Base-by-base conservation (phyloP, 30 jellyfish, hydroid and myxozoan genomes). In the Clytia hemisphaerica region DNA sequence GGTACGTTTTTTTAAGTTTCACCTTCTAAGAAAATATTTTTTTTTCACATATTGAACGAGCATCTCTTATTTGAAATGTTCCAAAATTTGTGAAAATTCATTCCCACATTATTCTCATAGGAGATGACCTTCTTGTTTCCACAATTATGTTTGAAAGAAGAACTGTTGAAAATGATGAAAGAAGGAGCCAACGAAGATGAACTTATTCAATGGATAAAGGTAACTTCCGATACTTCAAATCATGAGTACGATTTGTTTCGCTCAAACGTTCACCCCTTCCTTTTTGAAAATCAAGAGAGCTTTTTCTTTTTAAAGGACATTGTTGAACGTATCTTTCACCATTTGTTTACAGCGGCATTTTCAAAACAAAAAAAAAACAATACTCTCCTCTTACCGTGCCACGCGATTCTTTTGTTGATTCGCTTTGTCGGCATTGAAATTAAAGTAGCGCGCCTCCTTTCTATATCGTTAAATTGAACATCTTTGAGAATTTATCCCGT, bases 191-290 rank as follows among this genome's bases (percentile, higher is more conserved):
- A 69, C 42, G 68, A 48, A 15, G 63, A 58, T n/a, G 49, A 54
- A 14, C 34, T 85, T 51, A 46, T 67, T 22, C 38, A 45, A 10
- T 85, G 95, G 95, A 77, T 85, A 33, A 72, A 85, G 95, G 95
- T 85, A 46, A 14, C 6, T 30, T 9, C 12, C 18, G 60, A 42
- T 42, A 12, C 53, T 10, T 42, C 53, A 18, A 19, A 2, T 33
- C 66, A 14, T 2, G 31, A 57, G 51, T 2, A 22, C 31, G 6
- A 4, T 19, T 4, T 3, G 2, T 2, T 19, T 38, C 42, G 26
- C 10, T 22, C 14, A 16, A 2, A 3, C 30, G 37, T 28, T 24
- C 70, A 19, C 30, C 22, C 16, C 30, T 57, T 3, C 6, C 10
- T 16, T 4, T 10, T 0, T 4, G 1, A 12, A 18, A 25, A 60